phyloP scores from a whole-genome alignment of 2,113 vertebrate species.

The Clinocottus analis region DNA sequence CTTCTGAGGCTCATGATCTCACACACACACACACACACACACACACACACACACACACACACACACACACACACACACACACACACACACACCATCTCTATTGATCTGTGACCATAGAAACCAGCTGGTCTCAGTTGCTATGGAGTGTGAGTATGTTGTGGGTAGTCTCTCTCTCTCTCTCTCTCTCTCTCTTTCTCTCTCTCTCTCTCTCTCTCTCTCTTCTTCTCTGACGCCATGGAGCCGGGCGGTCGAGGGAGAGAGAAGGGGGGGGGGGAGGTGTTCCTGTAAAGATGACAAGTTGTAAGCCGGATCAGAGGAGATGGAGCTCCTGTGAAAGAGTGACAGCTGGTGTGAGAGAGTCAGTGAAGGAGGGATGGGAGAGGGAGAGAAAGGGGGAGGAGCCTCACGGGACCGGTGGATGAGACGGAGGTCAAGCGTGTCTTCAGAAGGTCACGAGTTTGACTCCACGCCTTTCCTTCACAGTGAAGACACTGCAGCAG shows the following conservation, averaged over 20 bases:
- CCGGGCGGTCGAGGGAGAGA: too few relatives aligned
- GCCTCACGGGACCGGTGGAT: constrained; percentile 24
- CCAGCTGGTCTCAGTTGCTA: constrained; percentile 66
- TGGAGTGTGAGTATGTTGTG: constrained; percentile 51
- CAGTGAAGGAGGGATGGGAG: constrained; percentile 39
- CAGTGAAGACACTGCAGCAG: too few relatives aligned
- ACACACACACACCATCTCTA: constrained; percentile 34
- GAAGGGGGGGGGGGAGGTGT: constrained; percentile 22
- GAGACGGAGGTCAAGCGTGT: constrained; percentile 21
- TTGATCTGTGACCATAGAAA: constrained; percentile 76
- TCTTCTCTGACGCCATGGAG: constrained; percentile 31
- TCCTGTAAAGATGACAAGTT: constrained; percentile 69
- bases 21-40: too few relatives aligned
- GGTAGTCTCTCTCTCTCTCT: constrained; percentile 16
- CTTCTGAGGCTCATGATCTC: too few relatives aligned
- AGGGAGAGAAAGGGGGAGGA: constrained; percentile 1
- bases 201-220: constrained; percentile 7
- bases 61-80: constrained; percentile 23
- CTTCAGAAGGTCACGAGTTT: not conserved
- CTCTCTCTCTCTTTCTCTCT: constrained; percentile 6
- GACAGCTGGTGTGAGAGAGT: constrained; percentile 72
- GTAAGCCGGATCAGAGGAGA: constrained; percentile 70
- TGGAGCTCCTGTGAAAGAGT: constrained; percentile 69
- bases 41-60: constrained; percentile 3
- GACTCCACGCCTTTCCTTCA: not conserved